A percentile compares a stretch with the other conserved stretches of the same genome.
These are phyloP conservation scores for Remorina albescens DNA, from an alignment of 2,797 vertebrate genomes.

Conservation along the genomic window DNA sequence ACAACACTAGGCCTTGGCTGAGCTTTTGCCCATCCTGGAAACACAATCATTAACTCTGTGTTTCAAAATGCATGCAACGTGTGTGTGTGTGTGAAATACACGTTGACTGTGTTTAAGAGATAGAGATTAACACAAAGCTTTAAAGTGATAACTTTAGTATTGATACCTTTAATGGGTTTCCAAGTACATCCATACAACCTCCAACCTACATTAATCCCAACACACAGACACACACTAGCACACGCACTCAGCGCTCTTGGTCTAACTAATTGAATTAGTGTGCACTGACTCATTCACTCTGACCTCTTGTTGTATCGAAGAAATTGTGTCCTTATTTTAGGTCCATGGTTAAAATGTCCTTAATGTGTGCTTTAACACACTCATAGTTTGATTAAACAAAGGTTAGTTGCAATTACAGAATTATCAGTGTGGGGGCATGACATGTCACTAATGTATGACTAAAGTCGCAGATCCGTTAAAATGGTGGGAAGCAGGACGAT, in stretches of 20 bases:
- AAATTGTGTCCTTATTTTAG: slow-evolving; percentile 39
- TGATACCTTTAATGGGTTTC: slow-evolving; percentile 72
- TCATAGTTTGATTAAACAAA: slow-evolving; percentile 1
- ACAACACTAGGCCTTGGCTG: neutral
- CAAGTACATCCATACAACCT: slow-evolving; percentile 21
- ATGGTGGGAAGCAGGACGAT: neutral
- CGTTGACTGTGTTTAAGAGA: slow-evolving; percentile 55
- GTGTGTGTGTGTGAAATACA: neutral
- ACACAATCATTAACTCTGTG: slow-evolving; percentile 29
- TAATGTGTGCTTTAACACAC: slow-evolving; percentile 35
- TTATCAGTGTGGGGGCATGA: slow-evolving; percentile 7
- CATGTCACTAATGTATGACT: neutral
- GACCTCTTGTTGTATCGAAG: slow-evolving; percentile 27
- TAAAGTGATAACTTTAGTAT: slow-evolving; percentile 65
- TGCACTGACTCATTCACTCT: slow-evolving; percentile 32
- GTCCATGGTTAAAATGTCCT: slow-evolving; percentile 67
- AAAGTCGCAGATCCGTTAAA: neutral
- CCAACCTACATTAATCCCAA: neutral
- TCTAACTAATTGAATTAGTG: slow-evolving; percentile 63
- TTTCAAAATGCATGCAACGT: neutral
- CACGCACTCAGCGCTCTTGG: neutral
- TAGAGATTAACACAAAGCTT: slow-evolving; percentile 71
- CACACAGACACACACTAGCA: slow-evolving; percentile 15
- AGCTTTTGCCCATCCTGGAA: slow-evolving; percentile 50
- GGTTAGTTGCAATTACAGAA: neutral